Evolutionary conservation across 2,888 invertebrate genomes (phyloP), one percentile per base, ranked within the genome.

Genomic region (Athrips mouffetella): DNA sequence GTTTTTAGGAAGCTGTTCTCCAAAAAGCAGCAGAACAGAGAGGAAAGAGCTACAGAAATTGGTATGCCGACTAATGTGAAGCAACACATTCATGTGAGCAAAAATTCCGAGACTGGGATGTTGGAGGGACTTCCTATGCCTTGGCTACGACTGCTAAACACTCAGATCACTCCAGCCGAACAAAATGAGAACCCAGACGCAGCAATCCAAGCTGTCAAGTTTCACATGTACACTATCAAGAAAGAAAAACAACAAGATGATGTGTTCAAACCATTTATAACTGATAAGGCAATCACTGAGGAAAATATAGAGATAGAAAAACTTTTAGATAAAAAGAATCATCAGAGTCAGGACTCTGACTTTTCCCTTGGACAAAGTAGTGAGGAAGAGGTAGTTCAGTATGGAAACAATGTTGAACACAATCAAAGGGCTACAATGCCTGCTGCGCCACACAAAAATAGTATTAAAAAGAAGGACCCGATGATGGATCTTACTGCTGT

Each of bases 181-280:
- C 96, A 97, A 79, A 91, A 93, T 74, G 92, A 96, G 65, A 96
- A 98, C 83, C 98, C 98, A 2, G 92, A 93, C 65, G 97, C 97
- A 29, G 96, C 96, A 1, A 91, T 96, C 48, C 95, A 96, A 70
- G 98, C 98, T 20, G 92, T 98, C 46, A 96, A 96, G 68, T 96
- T 94, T 72, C 97, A 96, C 73, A 95, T 96, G 73, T 95, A 95
- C 80, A 94, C 94, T 7, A 94, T 95, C 59, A 95, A 95, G 69
- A 94, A 95, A 64, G 94, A 95, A 67, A 94, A 94, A 62, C 92
- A 92, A 41, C 91, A 90, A 39, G 90, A 90, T 46, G 92, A 92
- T 39, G 91, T 91, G 3, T 94, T 94, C 67, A 96, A 96, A 70
- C 94, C 93, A 0, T 92, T 95, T 57, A 91, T 94, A n/a, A 95